Evolutionary conservation across 2,113 vertebrate species (phyloP).

Genomic region (Galemys pyrenaicus): DNA sequence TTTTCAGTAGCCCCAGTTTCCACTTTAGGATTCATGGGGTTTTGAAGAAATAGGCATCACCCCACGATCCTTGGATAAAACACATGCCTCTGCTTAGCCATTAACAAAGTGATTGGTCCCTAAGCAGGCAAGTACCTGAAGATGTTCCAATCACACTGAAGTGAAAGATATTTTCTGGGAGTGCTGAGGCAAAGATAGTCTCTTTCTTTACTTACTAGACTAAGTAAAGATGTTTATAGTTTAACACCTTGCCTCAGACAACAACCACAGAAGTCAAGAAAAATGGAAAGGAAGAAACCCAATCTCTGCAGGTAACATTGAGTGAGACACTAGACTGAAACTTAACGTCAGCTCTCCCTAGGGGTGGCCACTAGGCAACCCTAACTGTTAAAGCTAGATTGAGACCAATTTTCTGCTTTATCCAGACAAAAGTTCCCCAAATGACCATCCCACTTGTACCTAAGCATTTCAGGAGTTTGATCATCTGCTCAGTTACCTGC

Average conservation of each 20-base stretch:
- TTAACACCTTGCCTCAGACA: not conserved
- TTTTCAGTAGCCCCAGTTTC: not conserved
- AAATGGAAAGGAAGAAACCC: not conserved
- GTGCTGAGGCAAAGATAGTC: not conserved
- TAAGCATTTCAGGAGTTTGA: slow-evolving; percentile 5
- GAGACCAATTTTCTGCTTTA: not conserved
- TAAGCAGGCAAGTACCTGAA: not conserved
- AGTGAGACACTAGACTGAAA: not conserved
- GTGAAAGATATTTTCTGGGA: not conserved
- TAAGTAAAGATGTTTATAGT: not conserved
- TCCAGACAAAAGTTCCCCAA: not conserved
- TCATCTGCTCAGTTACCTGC: not conserved
- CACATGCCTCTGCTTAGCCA: not conserved
- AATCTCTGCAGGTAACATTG: not conserved
- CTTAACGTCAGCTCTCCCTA: not conserved
- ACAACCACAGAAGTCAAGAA: not conserved
- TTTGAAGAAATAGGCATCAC: not conserved
- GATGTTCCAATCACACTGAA: not conserved
- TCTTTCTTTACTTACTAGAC: not conserved
- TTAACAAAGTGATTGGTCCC: not conserved
- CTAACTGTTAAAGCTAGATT: not conserved
- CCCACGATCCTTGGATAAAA: not conserved
- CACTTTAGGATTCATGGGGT: not conserved
- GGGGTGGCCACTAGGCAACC: not conserved
- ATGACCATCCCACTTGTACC: not conserved